Conservation (phyloP, 2,888 invertebrate species). For the Merodon equestris region DNA sequence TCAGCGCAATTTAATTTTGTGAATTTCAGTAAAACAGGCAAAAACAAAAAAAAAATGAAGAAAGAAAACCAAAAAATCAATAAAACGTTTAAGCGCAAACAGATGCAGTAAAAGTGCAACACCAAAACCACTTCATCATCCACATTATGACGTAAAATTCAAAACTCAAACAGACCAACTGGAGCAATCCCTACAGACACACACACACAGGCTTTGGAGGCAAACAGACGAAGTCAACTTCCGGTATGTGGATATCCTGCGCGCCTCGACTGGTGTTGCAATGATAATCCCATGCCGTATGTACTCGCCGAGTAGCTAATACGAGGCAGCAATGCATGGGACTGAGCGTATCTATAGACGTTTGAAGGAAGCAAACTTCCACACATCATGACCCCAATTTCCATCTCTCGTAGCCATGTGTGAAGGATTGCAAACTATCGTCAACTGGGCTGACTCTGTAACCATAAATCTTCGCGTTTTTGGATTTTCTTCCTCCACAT, state of each 20-base stretch:
- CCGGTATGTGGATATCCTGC: conserved; percentile 29
- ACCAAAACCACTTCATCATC: conserved; percentile 59
- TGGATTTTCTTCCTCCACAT: too few species aligned
- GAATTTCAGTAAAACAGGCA: conserved; percentile 17
- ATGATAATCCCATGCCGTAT: conserved; percentile 5
- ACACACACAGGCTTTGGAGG: conserved; percentile 11
- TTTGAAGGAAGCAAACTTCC: conserved; percentile 12
- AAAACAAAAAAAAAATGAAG: too few species aligned
- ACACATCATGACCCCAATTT: conserved; percentile 61
- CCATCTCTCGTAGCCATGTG: conserved; percentile 27
- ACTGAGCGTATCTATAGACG: background rate
- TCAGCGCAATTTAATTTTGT: conserved; percentile 8
- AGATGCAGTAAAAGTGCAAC: conserved; percentile 16
- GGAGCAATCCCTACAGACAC: background rate
- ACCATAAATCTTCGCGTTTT: conserved; percentile 55
- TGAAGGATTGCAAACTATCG: conserved; percentile 60
- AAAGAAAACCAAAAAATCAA: too few species aligned
- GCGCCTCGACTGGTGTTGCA: background rate
- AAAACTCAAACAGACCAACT: conserved; percentile 50
- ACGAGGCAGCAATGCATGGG: conserved; percentile 24
- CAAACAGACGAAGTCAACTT: conserved; percentile 48
- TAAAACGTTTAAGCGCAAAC: too few species aligned
- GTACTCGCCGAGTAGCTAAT: conserved; percentile 47
- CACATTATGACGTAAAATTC: conserved; percentile 61
- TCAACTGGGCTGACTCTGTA: conserved; percentile 51